phyloP scores from a whole-genome alignment of 64 coral and sea anemone species.

The Platygyra sinensis region DNA sequence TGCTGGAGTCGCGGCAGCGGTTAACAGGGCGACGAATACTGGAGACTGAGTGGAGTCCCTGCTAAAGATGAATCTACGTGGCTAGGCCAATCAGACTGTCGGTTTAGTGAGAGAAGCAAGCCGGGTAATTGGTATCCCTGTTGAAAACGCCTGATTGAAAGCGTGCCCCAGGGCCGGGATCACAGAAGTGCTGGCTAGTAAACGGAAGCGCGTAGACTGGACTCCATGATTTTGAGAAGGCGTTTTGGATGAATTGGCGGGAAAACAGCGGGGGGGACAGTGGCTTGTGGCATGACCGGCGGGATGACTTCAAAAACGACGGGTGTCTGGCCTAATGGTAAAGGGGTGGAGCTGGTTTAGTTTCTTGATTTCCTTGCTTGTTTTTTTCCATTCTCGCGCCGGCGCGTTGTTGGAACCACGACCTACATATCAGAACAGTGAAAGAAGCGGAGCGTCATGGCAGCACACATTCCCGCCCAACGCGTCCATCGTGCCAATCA shows the following conservation, averaged over 20 bases:
- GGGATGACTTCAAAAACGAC: not conserved
- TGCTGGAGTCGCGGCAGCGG: no score
- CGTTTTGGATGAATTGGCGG: not conserved
- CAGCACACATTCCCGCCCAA: no score
- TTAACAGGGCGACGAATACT: not conserved
- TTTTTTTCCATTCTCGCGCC: constrained; percentile 72
- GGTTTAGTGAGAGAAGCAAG: not conserved
- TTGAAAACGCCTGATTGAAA: not conserved
- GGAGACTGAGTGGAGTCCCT: not conserved
- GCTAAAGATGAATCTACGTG: not conserved
- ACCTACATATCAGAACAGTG: constrained; percentile 21
- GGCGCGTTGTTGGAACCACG: constrained; percentile 83
- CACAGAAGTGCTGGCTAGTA: not conserved
- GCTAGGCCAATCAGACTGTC: not conserved
- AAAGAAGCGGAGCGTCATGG: no score
- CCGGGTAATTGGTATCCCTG: not conserved
- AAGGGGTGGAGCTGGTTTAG: constrained; percentile 52
- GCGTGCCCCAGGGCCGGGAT: not conserved
- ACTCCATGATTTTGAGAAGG: not conserved
- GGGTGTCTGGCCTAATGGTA: not conserved
- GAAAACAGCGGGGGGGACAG: not conserved
- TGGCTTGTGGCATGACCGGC: not conserved
- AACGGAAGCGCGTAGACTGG: constrained; percentile 5
- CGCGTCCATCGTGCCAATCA: no score
- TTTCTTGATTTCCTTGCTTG: constrained; percentile 50